Percentiles rank a stretch among this genome's conserved stretches.
Conservation (phyloP, 2,797 vertebrate species). For the Poeciliopsis gracilis region DNA sequence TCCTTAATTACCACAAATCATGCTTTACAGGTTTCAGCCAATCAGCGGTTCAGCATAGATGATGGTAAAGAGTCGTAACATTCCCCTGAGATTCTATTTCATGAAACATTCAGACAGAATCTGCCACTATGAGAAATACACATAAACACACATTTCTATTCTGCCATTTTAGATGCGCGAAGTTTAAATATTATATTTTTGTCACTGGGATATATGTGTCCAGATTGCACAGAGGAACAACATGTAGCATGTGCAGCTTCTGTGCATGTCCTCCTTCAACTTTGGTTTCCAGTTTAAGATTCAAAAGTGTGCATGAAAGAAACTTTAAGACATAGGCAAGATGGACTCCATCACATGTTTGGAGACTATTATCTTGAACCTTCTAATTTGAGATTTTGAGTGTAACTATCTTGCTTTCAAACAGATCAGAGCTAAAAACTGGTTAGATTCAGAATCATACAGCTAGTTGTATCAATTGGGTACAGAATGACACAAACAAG, state of each 20-base stretch:
- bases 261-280: neutral
- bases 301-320: neutral
- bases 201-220: neutral
- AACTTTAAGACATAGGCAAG: neutral
- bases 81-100: constrained; percentile 65
- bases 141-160: constrained; percentile 12
- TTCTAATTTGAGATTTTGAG: neutral
- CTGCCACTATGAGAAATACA: constrained; percentile 32
- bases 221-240: neutral
- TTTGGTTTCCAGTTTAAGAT: neutral
- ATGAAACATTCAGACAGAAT: constrained; percentile 76
- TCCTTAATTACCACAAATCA: constrained; percentile 55
- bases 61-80: constrained; percentile 63
- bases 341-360: neutral
- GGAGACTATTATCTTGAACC: neutral
- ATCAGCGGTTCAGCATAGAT: constrained; percentile 42
- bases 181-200: neutral
- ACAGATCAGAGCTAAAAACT: neutral
- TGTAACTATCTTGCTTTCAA: neutral
- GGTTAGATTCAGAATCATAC: neutral
- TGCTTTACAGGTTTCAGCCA: constrained; percentile 54
- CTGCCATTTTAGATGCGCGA: neutral
- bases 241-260: neutral
- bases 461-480: neutral
- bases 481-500: neutral